Conservation (phyloP, 2,888 invertebrate species). For the Stramonita haemastoma region DNA sequence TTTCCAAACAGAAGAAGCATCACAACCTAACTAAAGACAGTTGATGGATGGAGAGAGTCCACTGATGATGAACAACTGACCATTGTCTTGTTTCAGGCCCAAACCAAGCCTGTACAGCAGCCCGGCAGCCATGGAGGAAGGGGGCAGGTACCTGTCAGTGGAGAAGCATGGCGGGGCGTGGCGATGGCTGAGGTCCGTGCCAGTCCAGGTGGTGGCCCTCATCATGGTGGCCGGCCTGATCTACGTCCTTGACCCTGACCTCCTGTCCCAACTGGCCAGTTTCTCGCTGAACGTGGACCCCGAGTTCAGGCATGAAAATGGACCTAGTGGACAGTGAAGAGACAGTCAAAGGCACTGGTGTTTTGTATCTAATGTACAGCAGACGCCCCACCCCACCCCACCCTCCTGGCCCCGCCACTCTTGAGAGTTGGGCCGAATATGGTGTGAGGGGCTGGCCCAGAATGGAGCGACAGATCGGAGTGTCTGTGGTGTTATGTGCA, state of each 20-base stretch:
- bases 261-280: conserved; percentile 81
- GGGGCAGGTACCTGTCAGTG: background rate
- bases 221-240: conserved; percentile 65
- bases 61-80: too few species aligned
- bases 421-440: background rate
- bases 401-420: background rate
- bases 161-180: background rate
- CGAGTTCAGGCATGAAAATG: conserved; percentile 88
- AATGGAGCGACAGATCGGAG: too few species aligned
- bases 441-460: background rate
- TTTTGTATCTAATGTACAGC: background rate
- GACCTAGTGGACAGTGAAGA: conserved; percentile 79
- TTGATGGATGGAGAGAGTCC: too few species aligned
- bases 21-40: too few species aligned
- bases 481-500: background rate
- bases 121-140: background rate
- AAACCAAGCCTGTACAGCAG: background rate
- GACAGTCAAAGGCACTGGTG: background rate
- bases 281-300: conserved; percentile 87
- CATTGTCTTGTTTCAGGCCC: conserved; percentile 4
- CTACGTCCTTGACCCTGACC: conserved; percentile 66
- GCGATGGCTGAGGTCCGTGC: conserved; percentile 62
- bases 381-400: background rate
- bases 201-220: conserved; percentile 63
- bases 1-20: too few species aligned